A percentile compares a stretch with the other conserved stretches of the same genome.
These are phyloP conservation scores for Myrmecobius fasciatus DNA, from an alignment of 2,113 vertebrate species.

Conservation along the genomic window DNA sequence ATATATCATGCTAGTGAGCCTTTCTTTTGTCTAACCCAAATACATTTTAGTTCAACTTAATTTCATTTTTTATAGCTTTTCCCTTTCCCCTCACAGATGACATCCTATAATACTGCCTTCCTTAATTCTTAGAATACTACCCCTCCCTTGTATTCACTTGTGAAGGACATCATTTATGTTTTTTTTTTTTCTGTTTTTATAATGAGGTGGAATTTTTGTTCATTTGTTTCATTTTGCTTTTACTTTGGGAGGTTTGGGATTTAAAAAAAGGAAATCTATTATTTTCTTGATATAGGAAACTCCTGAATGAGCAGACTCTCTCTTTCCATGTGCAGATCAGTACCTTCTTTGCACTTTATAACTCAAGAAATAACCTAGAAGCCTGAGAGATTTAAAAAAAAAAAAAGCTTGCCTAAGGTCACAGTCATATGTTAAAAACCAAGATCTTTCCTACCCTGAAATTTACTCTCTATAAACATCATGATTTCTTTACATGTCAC, in stretches of 20 bases:
- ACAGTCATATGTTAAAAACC: not conserved
- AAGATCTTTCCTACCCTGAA: not conserved
- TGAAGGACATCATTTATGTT: not conserved
- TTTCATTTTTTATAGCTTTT: not conserved
- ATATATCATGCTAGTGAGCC: not conserved
- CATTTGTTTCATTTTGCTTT: not conserved
- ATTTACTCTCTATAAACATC: conserved; percentile 17
- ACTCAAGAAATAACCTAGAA: not conserved
- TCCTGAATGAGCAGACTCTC: not conserved
- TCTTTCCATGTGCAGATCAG: not conserved
- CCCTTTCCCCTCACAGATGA: not conserved
- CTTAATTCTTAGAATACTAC: not conserved
- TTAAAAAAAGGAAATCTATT: not conserved
- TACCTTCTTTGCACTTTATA: not conserved
- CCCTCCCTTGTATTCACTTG: not conserved
- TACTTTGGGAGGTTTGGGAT: too few relatives aligned
- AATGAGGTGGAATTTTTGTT: not conserved
- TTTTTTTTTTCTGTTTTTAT: not conserved
- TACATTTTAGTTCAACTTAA: not conserved
- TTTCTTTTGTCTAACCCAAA: not conserved
- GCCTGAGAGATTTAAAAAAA: not conserved
- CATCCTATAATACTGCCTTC: not conserved
- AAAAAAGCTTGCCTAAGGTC: not conserved
- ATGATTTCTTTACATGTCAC: not conserved
- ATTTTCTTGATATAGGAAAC: not conserved